A percentile compares a stretch with the other conserved stretches of the same genome.
phyloP scores from a whole-genome alignment of 2,113 vertebrate genomes.

The Chloropsis cyanopogon region DNA sequence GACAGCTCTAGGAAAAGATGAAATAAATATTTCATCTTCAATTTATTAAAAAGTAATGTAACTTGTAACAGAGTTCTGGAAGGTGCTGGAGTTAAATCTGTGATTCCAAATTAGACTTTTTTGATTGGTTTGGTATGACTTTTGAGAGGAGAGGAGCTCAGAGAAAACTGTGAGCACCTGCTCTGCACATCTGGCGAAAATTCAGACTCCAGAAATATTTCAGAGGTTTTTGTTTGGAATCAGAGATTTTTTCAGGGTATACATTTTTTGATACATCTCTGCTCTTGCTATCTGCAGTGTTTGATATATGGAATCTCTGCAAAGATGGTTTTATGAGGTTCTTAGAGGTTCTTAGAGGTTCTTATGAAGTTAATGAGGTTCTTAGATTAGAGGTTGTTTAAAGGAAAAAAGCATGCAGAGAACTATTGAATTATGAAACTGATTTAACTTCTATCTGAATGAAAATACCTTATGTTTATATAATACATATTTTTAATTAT shows the following conservation, averaged over 20 bases:
- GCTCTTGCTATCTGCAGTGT: not conserved
- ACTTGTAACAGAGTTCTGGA: not conserved
- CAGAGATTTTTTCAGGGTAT: not conserved
- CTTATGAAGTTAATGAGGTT: too few relatives aligned
- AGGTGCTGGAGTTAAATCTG: not conserved
- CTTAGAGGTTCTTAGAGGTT: too few relatives aligned
- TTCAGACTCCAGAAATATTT: not conserved
- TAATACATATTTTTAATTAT: not conserved
- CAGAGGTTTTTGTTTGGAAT: not conserved
- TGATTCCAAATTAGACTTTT: not conserved
- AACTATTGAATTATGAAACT: not conserved
- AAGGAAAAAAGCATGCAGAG: constrained; percentile 4
- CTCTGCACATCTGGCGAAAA: not conserved
- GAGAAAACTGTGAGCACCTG: not conserved
- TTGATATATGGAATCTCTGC: not conserved
- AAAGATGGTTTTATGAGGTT: not conserved
- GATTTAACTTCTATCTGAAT: constrained; percentile 18
- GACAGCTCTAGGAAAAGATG: not conserved
- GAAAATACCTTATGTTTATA: not conserved
- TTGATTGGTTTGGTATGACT: not conserved
- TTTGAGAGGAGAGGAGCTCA: not conserved
- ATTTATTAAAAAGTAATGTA: constrained; percentile 4
- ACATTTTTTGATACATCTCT: not conserved
- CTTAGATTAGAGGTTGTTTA: not conserved
- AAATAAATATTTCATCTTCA: constrained; percentile 21